Conservation (phyloP, 2,113 vertebrate genomes). For the Corydoras sp. region DNA sequence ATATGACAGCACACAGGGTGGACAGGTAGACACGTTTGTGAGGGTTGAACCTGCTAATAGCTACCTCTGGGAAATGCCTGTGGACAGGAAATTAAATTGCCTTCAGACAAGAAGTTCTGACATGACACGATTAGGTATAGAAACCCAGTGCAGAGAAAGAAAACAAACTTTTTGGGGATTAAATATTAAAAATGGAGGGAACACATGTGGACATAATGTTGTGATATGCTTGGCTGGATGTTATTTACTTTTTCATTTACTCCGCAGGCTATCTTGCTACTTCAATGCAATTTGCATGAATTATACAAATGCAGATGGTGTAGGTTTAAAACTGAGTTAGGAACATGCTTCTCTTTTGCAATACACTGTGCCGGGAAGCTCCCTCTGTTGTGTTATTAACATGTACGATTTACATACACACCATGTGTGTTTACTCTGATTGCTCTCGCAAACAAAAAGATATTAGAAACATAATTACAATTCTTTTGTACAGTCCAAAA, state of each 20-base stretch:
- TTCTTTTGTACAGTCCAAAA: too few relatives aligned
- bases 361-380: background rate
- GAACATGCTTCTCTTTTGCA: background rate
- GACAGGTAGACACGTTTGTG: conserved; percentile 2
- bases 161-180: background rate
- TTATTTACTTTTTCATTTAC: background rate
- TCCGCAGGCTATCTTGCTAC: conserved; percentile 1
- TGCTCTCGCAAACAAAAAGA: background rate
- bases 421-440: background rate
- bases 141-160: background rate
- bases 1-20: background rate
- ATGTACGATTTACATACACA: background rate
- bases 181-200: conserved; percentile 16
- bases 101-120: background rate
- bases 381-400: background rate
- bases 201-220: conserved; percentile 13
- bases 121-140: conserved; percentile 9
- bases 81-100: conserved; percentile 9
- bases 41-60: conserved; percentile 6
- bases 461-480: too few relatives aligned
- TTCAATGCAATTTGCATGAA: background rate
- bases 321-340: conserved; percentile 4
- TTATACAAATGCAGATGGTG: background rate
- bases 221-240: conserved; percentile 2
- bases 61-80: background rate